These are phyloP conservation scores for Drosophila infuscata DNA, from an alignment of 2,888 invertebrate species.

Conservation along the genomic window DNA sequence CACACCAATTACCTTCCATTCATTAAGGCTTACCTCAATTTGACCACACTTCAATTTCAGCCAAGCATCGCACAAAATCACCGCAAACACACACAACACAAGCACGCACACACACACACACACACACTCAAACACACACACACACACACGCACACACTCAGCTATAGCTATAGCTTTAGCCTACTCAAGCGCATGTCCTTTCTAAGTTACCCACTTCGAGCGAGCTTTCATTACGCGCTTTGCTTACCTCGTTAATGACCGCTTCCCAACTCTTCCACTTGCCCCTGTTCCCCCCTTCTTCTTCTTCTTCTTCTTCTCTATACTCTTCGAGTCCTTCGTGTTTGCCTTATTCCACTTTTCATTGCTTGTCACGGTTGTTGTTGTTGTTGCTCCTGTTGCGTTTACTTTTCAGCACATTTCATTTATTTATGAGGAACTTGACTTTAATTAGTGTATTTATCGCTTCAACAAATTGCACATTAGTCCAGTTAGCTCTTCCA, in stretches of 20 bases:
- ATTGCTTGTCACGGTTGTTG: slow-evolving; percentile 6
- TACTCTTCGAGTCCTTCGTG: neutral
- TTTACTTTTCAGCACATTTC: slow-evolving; percentile 62
- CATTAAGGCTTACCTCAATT: slow-evolving; percentile 66
- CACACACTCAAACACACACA: neutral
- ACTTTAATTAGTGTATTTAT: slow-evolving; percentile 81
- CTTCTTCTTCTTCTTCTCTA: neutral
- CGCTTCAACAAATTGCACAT: slow-evolving; percentile 75
- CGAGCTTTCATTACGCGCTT: slow-evolving; percentile 35
- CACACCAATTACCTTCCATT: slow-evolving; percentile 63
- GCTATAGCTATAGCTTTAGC: neutral
- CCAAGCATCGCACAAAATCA: slow-evolving; percentile 24
- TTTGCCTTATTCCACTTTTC: slow-evolving; percentile 34
- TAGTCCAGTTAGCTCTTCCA: slow-evolving; percentile 48
- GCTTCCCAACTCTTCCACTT: neutral
- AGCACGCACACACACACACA: neutral
- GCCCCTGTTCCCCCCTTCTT: too few species aligned
- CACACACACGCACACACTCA: slow-evolving; percentile 4
- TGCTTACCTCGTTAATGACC: slow-evolving; percentile 47
- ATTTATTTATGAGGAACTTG: slow-evolving; percentile 78
- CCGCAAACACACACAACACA: neutral
- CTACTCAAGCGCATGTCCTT: slow-evolving; percentile 35
- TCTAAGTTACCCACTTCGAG: slow-evolving; percentile 15
- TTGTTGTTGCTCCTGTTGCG: slow-evolving; percentile 23
- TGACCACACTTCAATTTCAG: slow-evolving; percentile 68